Evolutionary conservation across 2,888 invertebrate species (phyloP), one percentile per base, ranked within the genome.

Genomic region (Onchidella celtica): DNA sequence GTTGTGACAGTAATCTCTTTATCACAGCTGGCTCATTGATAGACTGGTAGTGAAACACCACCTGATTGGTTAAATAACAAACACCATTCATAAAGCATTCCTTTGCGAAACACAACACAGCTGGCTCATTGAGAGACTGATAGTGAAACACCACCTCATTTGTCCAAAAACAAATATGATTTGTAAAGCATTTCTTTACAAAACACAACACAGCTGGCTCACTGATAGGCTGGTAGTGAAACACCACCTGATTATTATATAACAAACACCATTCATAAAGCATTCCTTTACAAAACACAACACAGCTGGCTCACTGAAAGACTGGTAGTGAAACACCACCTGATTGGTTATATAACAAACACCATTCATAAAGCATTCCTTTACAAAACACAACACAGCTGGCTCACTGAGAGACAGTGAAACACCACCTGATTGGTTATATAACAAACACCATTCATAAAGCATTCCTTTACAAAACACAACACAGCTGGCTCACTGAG

Each of bases 141-240:
- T 97, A 97, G 94, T 99, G 99, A 86, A 99, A 94, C 17, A 98
- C 95, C 24, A 95, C 95, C 95, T 94, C 34, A 69, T 21, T 36
- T 34, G 17, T 36, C 14, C 36, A 34, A 3, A 69, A 34, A 3
- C 32, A 66, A 6, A 24, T 66, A 6, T 32, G 27, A n/a, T 34
- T 69, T 38, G 24, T n/a, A 36, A 24, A 32, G 11, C 24, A 3
- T 59, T n/a, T n/a, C n/a, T n/a, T n/a, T n/a, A n/a, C n/a, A n/a
- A n/a, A n/a, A n/a, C n/a, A n/a, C n/a, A n/a, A n/a, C 66, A 96
- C 95, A 29, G 97, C 98, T 36, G 98, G 97, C 92, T 99, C 98
- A 65, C 97, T 97, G 59, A 98, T 94, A 0, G 97, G 97, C 90
- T 99, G 98, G 91, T 97, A 97, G 94, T 99, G 99, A 86, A 99